Evolutionary conservation across 2,113 vertebrate genomes (phyloP), one percentile per base, ranked within the genome.

Genomic region (Silurus meridionalis): DNA sequence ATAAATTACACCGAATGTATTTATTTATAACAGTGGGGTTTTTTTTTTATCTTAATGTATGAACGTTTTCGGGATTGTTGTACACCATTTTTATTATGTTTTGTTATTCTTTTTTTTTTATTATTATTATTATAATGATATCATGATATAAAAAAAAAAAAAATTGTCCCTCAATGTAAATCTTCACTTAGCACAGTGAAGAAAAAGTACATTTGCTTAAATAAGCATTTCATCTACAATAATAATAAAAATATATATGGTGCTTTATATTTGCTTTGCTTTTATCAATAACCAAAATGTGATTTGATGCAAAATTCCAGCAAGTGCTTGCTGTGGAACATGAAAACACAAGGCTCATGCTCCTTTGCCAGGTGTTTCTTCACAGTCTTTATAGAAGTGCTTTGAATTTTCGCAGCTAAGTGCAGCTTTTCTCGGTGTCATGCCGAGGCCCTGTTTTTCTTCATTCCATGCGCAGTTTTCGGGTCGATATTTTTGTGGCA

Each of bases 371-470:
- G 89, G 89, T 89, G 87, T 92, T 90, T 66, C 83, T 83, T 87
- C 87, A 91, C 91, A 89, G 91, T 90, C 92, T 94, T 95, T 92
- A 92, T 91, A 93, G 90, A 87, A 85, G 87, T 87, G 86, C 92
- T 93, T 93, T 92, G 94, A 95, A 95, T 95, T 94, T 37, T 94
- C 91, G 90, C 93, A 94, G 89, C 85, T 90, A 90, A 80, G 85
- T 92, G 92, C 80, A 85, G 87, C 57, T 77, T 91, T 82, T 86
- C 77, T 84, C 85, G 50, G 74, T 89, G 48, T 81, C 66, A 25
- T 86, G 53, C 25, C 83, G 79, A 57, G 25, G 61, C 25, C 4
- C 10, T 67, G 63, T 66, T 80, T 69, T 64, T 57, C 48, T 52
- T 67, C 37, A 23, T 11, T 7, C n/a, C 46, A 13, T 5, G 64